These are phyloP conservation scores for Bombus balteatus DNA, from an alignment of 1,140 invertebrate genomes.

Conservation along the genomic window DNA sequence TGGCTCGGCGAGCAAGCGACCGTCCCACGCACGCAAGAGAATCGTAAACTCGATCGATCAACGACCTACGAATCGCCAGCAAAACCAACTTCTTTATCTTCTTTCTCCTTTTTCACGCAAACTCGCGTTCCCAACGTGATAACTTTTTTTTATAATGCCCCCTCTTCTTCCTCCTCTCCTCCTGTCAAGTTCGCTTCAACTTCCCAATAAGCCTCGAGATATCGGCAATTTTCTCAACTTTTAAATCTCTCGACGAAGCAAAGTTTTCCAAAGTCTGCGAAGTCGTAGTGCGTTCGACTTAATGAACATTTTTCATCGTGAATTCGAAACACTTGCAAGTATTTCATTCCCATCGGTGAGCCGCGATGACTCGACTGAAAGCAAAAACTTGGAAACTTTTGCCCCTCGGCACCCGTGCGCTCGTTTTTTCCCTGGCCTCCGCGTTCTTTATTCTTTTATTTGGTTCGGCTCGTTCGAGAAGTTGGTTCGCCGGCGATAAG, in stretches of 20 bases:
- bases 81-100: neutral
- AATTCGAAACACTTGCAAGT: constrained; percentile 13
- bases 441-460: constrained; percentile 28
- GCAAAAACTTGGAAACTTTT: neutral
- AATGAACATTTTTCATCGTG: constrained; percentile 8
- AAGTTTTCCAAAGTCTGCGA: neutral
- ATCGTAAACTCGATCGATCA: neutral
- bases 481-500: constrained; percentile 48
- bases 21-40: too few species aligned
- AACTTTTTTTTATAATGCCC: neutral
- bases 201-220: neutral
- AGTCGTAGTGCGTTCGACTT: neutral
- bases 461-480: constrained; percentile 21
- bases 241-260: neutral
- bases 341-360: constrained; percentile 1
- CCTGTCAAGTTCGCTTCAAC: too few species aligned
- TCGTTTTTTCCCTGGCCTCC: neutral
- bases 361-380: constrained; percentile 3
- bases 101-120: too few species aligned
- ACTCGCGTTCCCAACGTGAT: neutral
- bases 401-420: neutral
- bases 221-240: neutral
- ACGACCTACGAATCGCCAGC: too few species aligned
- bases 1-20: neutral
- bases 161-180: too few species aligned